Evolutionary conservation across 2,888 invertebrate species (phyloP).

Genomic region (Tanytarsus gracilentus): DNA sequence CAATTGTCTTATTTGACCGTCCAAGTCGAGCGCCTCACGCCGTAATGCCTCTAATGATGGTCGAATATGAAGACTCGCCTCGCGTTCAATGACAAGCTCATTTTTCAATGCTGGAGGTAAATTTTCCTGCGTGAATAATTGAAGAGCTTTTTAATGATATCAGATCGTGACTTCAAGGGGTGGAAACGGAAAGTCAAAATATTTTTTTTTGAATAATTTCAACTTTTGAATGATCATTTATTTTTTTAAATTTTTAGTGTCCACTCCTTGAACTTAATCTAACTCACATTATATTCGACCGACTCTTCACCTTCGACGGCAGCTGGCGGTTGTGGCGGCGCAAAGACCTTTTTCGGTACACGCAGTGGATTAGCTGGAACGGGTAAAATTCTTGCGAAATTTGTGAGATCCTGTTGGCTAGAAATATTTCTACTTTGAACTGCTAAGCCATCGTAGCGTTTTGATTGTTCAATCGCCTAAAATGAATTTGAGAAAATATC

Average conservation of each 20-base stretch:
- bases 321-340: conserved; percentile 59
- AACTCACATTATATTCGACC: conserved; percentile 45
- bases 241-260: too few relatives aligned
- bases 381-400: conserved; percentile 65
- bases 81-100: conserved; percentile 73
- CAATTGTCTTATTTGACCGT: conserved; percentile 77
- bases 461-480: conserved; percentile 71
- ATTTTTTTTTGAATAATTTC: too few relatives aligned
- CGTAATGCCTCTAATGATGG: conserved; percentile 67
- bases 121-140: conserved; percentile 49
- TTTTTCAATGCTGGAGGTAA: conserved; percentile 68
- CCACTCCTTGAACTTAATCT: background rate
- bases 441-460: conserved; percentile 72
- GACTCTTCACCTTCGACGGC: conserved; percentile 43
- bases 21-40: conserved; percentile 75
- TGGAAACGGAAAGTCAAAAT: conserved; percentile 31
- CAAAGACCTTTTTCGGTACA: conserved; percentile 46
- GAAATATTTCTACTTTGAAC: conserved; percentile 69
- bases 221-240: too few relatives aligned
- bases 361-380: conserved; percentile 44
- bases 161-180: conserved; percentile 44
- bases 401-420: conserved; percentile 46
- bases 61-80: conserved; percentile 60
- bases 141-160: background rate
- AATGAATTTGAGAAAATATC: too few relatives aligned